phyloP scores from a whole-genome alignment of 2,888 invertebrate genomes.

The Rhyacophila evoluta region DNA sequence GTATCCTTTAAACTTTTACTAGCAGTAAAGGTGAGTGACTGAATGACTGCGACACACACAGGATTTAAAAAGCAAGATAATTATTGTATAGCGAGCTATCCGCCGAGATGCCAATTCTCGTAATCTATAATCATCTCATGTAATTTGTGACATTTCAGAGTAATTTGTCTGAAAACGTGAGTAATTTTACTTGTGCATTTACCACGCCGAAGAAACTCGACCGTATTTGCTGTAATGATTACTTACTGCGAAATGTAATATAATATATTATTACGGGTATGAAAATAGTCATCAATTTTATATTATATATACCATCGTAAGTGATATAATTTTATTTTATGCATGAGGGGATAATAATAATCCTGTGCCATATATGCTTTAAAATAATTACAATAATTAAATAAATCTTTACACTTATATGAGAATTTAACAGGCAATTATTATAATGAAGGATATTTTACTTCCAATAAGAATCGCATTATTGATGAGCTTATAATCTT shows the following conservation, averaged over 20 bases:
- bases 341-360: too few species aligned
- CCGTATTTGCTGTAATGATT: conserved; percentile 2
- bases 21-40: conserved; percentile 32
- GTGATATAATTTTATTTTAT: background rate
- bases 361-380: too few species aligned
- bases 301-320: background rate
- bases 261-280: background rate
- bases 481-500: too few species aligned
- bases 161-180: conserved; percentile 42
- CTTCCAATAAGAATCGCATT: too few species aligned
- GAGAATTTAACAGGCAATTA: too few species aligned
- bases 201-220: background rate
- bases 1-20: conserved; percentile 23
- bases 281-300: background rate
- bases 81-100: conserved; percentile 19
- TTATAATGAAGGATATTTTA: too few species aligned
- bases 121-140: conserved; percentile 10
- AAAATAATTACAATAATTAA: too few species aligned
- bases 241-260: background rate
- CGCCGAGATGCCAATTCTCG: conserved; percentile 39
- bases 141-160: conserved; percentile 36
- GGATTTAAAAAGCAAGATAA: conserved; percentile 34
- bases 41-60: conserved; percentile 27
- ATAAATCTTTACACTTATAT: too few species aligned
- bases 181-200: conserved; percentile 26